Percentiles rank a stretch among this genome's conserved stretches.
phyloP scores from a whole-genome alignment of 2,113 vertebrate species.

The Mus musculus region DNA sequence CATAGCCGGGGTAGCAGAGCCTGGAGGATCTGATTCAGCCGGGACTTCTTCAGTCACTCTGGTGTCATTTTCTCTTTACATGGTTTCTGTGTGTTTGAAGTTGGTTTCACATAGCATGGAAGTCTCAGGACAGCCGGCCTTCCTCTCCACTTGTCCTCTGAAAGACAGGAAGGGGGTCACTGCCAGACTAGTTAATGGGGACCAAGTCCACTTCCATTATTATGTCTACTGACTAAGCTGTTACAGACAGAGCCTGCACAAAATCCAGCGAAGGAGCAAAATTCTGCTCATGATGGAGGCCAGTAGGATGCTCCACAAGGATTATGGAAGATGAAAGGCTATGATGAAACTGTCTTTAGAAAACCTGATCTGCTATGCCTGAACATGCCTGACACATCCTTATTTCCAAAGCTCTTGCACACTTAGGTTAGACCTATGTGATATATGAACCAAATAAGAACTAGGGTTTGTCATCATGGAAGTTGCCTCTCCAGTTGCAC shows the following conservation, averaged over 20 bases:
- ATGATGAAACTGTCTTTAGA: neutral
- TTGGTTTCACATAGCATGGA: neutral
- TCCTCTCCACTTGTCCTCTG: neutral
- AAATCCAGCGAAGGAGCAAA: neutral
- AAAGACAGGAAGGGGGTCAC: neutral
- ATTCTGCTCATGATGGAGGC: neutral
- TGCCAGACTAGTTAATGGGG: neutral
- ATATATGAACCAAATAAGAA: neutral
- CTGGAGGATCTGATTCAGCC: neutral
- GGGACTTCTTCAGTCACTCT: neutral
- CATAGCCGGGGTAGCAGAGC: neutral
- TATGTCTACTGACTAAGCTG: neutral
- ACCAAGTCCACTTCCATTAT: neutral
- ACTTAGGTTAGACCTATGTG: neutral
- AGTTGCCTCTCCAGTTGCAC: neutral
- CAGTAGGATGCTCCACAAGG: neutral
- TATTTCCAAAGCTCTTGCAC: neutral
- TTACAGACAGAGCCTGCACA: neutral
- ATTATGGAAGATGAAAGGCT: neutral
- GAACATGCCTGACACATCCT: neutral
- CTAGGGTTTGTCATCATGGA: neutral
- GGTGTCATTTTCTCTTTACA: rapidly evolving
- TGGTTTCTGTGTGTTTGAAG: neutral
- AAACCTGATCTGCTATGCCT: neutral
- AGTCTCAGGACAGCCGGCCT: neutral